A percentile compares a stretch with the other conserved stretches of the same genome.
Evolutionary conservation across 2,797 vertebrate genomes (phyloP).

Genomic region (Danio choprae): DNA sequence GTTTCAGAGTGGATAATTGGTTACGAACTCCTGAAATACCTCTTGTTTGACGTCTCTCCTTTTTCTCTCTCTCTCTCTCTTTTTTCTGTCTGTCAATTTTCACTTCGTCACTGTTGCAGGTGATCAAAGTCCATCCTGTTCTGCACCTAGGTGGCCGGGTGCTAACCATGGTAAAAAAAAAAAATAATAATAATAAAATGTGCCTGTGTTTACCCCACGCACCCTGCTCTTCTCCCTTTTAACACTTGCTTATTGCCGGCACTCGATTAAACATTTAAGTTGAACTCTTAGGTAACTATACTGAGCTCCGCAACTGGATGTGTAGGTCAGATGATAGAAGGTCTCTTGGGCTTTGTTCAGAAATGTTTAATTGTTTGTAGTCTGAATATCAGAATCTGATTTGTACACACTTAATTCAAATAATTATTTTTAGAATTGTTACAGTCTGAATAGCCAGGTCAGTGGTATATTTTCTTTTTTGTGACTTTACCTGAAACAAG

Average conservation of each 20-base stretch:
- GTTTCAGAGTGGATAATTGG: conserved; percentile 61
- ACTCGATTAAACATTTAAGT: conserved; percentile 63
- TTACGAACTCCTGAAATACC: conserved; percentile 65
- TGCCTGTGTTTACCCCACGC: conserved; percentile 70
- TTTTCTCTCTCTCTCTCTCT: conserved; percentile 40
- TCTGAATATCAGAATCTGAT: background rate
- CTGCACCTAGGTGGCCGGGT: conserved; percentile 81
- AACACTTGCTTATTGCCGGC: conserved; percentile 50
- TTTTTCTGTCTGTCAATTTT: conserved; percentile 55
- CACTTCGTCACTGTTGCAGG: conserved; percentile 75
- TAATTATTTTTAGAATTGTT: background rate
- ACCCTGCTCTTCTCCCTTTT: conserved; percentile 64
- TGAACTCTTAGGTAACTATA: conserved; percentile 60
- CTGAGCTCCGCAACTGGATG: conserved; percentile 43
- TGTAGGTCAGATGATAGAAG: background rate
- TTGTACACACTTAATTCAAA: background rate
- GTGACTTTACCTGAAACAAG: too few species aligned
- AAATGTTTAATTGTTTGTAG: background rate
- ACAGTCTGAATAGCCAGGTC: background rate
- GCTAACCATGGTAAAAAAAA: conserved; percentile 84
- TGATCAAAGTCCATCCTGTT: conserved; percentile 84
- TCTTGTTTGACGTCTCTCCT: conserved; percentile 72
- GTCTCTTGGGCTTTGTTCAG: conserved; percentile 16
- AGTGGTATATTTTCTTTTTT: too few species aligned
- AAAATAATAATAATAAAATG: conserved; percentile 55